Base-by-base conservation (phyloP, 2,888 invertebrate genomes). In the Tenthredo amoena region DNA sequence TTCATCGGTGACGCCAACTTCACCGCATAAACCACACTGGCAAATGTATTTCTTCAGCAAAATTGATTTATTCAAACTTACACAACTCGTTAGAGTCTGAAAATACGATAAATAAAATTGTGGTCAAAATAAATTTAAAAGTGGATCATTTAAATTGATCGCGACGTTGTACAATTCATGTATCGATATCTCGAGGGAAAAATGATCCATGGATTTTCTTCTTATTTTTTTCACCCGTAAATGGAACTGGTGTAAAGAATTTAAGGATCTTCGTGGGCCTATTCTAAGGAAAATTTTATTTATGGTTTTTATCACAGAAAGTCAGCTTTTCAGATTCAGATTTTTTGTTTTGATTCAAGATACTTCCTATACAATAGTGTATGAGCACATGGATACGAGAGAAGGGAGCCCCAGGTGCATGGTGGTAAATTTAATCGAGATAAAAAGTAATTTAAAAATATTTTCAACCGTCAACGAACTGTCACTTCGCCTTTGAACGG, bases 371-470 rank as follows among this genome's bases (percentile, higher is more conserved):
- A 6, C 40, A 10, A 18, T 9, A 10, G 18, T n/a, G 37, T 34
- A 18, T 26, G 21, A 4, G 21, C 1, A 21, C 12, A 26, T 26
- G 3, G 62, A 26, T 55, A n/a, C 26, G 12, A 31, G 34, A 18
- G 34, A 68, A 18, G 72, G 21, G 43, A 40, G 43, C 15, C 3
- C 40, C 72, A 74, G 72, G 15, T 74, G 55, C 7, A 7, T n/a
- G 21, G 72, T 43, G 77, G 55, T 34, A 55, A 77, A 77, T 77
- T 77, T 58, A 12, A 21, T 26, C 37, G 40, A 50, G 62, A 40
- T 37, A 81, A 62, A 81, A 62, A 62, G 40, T 81, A 81, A 81
- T 81, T 62, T 62, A 21, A 81, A 62, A 40, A 81, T 81, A 0
- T 81, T 40, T 81, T 12, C 40, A 62, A 40, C 62, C 37, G 81